Base-by-base conservation (phyloP, 1,140 invertebrate genomes). In the Piezodorus guildinii region DNA sequence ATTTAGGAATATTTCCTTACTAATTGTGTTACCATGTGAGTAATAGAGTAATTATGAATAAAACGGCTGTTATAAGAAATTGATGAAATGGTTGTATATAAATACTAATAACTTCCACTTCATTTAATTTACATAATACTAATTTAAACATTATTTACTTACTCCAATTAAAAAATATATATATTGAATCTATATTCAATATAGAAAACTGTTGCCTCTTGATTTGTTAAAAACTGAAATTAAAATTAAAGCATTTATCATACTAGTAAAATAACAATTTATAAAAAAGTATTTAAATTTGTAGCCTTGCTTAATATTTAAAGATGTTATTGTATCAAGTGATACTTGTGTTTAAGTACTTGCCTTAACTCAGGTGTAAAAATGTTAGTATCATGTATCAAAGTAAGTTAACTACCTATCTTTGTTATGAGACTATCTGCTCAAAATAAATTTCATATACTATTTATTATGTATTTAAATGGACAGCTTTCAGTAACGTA, bases 221-320 rank as follows among this genome's bases (percentile, higher is more conserved):
- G 8, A 6, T 49, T 19, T 19, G 46, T 49, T 49, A 49, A 17
- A 19, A 49, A 49, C 12, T 49, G 5, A 21, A 19, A 49, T 49
- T 6, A 49, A n/a, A 49, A 21, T 19, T 39, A 39, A 39, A 39
- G 34, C 34, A 39, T 39, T 39, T 39, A 49, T 19, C 46, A n/a
- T 49, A 19, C 5, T 49, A 49, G 21, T 19, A 49, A 19, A 49
- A 49, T 49, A 49, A 49, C 46, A 19, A 19, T 49, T 49, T 49
- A 9, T 49, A n/a, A 49, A 49, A n/a, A 49, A 49, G 4, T 19
- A 49, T 49, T 19, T 17, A 49, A 49, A 49, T 49, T 49, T 49
- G n/a, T 49, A 49, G 46, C 46, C 46, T 49, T 49, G 46, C 46
- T 49, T 49, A 49, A 49, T 49, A 49, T 49, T 49, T 49, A 49